Evolutionary conservation across 2,888 invertebrate genomes (phyloP), one percentile per base, ranked within the genome.

Genomic region (Apodemia duryi): DNA sequence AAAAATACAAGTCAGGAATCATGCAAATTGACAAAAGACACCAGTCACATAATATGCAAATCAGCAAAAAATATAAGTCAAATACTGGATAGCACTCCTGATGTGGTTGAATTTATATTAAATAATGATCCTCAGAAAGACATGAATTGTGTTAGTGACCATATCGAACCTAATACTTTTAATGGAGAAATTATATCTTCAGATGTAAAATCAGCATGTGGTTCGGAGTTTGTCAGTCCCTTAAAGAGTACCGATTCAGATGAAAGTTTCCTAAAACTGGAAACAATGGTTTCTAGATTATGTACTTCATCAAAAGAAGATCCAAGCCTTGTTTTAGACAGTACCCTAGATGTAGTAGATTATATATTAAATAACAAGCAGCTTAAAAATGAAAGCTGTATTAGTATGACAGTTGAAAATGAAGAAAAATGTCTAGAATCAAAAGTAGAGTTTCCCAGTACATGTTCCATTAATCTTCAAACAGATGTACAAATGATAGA

Each of bases 231-330:
- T 32, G 62, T 61, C n/a, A 63, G 62, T 61, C 32, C 38, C 11
- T 4, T 60, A 6, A 52, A 35, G 29, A 71, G 68, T 63, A 67
- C 74, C 52, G 68, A 67, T 13, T 76, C 71, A 63, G 72, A 72
- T 46, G 82, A 86, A 72, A 86, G 84, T 72, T 86, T 87, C 69
- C 68, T 85, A n/a, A 74, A 75, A 75, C 72, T 83, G 66, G 85
- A 86, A 72, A 76, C 79, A 70, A 77, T 82, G 73, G 79, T 86
- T 32, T 73, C 77, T 13, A 73, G 81, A 46, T 65, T 80, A 62
- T 77, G 77, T 66, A 63, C 75, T 9, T 76, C 78, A 61, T 70
- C 77, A 21, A 71, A 60, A 7, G 64, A 65, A 13, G 13, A 46
- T 13, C 29, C 71, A 28, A 76, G 75, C 68, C 71, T 70, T 62